Evolutionary conservation across 2,113 vertebrate species (phyloP).

Genomic region (Zosterops pallidus): DNA sequence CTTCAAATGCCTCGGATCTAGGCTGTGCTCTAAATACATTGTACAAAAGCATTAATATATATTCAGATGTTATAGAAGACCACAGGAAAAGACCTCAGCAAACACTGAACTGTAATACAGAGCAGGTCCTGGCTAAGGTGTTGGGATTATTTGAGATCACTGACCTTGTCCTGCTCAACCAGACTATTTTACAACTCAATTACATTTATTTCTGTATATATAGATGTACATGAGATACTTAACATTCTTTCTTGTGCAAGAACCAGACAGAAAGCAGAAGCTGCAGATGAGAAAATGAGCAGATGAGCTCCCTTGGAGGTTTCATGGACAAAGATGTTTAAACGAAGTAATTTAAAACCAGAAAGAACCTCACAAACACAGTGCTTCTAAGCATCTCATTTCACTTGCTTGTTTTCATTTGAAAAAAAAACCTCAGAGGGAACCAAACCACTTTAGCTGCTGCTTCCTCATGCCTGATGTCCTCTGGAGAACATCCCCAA

Average conservation of each 20-base stretch:
- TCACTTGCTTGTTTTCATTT: slow-evolving; percentile 17
- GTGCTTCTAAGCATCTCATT: slow-evolving; percentile 5
- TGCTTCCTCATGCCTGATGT: not conserved
- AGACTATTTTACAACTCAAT: not conserved
- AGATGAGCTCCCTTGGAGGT: not conserved
- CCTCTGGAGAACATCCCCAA: not conserved
- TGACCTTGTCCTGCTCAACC: not conserved
- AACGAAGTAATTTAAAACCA: slow-evolving; percentile 40
- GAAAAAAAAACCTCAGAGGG: slow-evolving; percentile 12
- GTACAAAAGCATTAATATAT: not conserved
- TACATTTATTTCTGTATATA: not conserved
- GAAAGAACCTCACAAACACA: slow-evolving; percentile 19
- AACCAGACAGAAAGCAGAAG: not conserved
- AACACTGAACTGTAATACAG: not conserved
- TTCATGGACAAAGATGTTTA: slow-evolving; percentile 40
- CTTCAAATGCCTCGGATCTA: not conserved
- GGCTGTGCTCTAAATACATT: not conserved
- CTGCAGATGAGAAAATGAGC: not conserved
- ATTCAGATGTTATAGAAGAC: not conserved
- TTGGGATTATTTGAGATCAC: not conserved
- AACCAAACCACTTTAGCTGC: slow-evolving; percentile 33
- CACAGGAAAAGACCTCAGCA: not conserved
- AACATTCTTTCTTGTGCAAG: not conserved
- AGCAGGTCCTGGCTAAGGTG: not conserved
- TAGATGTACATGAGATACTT: not conserved